Percentiles rank a stretch among this genome's conserved stretches.
phyloP scores from a whole-genome alignment of 2,797 vertebrate genomes.

The Sebastes goodei region DNA sequence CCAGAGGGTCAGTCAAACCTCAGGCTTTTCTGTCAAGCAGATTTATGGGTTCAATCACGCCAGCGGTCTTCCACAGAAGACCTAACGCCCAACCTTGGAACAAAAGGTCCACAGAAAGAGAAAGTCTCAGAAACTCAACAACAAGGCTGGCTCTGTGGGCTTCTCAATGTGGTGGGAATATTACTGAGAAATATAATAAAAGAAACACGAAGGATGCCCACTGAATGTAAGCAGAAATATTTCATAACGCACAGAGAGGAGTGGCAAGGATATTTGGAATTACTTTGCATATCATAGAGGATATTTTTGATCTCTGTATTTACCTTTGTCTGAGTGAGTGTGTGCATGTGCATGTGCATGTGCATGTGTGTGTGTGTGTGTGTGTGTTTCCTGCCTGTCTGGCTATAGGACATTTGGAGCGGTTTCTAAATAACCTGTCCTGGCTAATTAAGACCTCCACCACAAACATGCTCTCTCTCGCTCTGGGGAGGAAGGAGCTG shows the following conservation, averaged over 20 bases:
- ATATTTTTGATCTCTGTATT: not conserved
- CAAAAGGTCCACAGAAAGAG: conserved; percentile 36
- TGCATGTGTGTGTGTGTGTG: not conserved
- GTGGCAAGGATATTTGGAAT: not conserved
- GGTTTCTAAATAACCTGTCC: conserved; percentile 69
- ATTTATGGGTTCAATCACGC: conserved; percentile 67
- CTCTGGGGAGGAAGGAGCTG: conserved; percentile 37
- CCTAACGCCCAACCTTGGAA: conserved; percentile 36
- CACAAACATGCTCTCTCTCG: conserved; percentile 47
- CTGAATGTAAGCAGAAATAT: not conserved
- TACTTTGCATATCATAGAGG: not conserved
- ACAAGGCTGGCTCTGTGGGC: not conserved
- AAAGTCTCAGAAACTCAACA: conserved; percentile 31
- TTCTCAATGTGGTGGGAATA: not conserved
- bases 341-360: not conserved
- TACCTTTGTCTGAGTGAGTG: not conserved
- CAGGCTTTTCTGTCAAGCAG: conserved; percentile 54
- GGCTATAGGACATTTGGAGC: conserved; percentile 49
- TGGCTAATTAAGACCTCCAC: conserved; percentile 72
- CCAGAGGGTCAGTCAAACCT: conserved; percentile 35
- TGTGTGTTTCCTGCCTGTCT: conserved; percentile 1
- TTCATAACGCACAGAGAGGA: not conserved
- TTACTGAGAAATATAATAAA: conserved; percentile 11
- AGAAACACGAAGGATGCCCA: not conserved
- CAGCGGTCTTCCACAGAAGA: conserved; percentile 35